Base-by-base conservation (phyloP, 2,797 vertebrate species). In the Champsocephalus gunnari region DNA sequence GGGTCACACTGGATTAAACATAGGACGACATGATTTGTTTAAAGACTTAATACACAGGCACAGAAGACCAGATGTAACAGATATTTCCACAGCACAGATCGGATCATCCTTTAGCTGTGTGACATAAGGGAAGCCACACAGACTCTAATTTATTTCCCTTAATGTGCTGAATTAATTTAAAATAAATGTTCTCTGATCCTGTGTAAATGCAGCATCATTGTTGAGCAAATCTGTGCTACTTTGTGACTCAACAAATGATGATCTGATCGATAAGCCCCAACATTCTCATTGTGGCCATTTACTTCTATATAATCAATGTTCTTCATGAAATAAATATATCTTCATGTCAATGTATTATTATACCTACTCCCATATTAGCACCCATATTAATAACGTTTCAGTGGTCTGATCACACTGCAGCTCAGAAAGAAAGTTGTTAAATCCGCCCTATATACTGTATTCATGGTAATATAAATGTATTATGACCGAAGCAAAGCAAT, bases 1-100 rank as follows among this genome's bases (percentile, higher is more conserved):
- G 85, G 75, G 59, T 90, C 88, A 90, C 90, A 81, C 59, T 64
- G 86, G 85, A 91, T 91, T 81, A 88, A 88, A 87, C 65, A 82
- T 72, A 73, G 79, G 50, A 68, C 54, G 54, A 68, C 54, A 51
- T 5, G 9, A 54, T 78, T 83, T 68, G 58, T 59, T 68, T 72
- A 44, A 73, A 86, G 77, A 87, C 54, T 74, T 67, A 65, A 81
- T 77, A 79, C 78, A 83, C 82, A 85, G 83, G 83, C 89, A 91
- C 64, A 71, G 87, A 89, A 89, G 82, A 90, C 87, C 83, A 77
- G 82, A 83, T 85, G 71, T 67, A 82, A 28, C 73, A 80, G 64
- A 73, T 54, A 60, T 55, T 61, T 77, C 38, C 50, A 34, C 73
- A 81, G 82, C 73, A 56, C 66, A 57, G 55, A 74, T 57, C 50